Percentiles rank a stretch among this genome's conserved stretches.
These are phyloP conservation scores for Neosilurus mollespiculum DNA, from an alignment of 2,797 vertebrate species.

Conservation along the genomic window DNA sequence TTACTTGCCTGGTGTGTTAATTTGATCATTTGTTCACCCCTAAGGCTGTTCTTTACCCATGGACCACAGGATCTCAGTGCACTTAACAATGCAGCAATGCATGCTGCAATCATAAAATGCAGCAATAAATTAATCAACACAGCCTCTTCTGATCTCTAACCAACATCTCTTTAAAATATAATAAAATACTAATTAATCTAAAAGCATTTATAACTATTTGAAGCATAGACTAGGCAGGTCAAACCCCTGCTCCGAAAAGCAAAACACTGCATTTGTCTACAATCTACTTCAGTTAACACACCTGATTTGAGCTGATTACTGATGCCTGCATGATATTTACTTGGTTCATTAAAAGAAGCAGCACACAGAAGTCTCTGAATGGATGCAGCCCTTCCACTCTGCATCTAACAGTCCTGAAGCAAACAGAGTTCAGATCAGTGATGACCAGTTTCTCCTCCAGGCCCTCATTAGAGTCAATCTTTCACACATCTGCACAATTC, in stretches of 20 bases:
- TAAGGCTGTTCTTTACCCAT: neutral
- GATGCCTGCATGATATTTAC: neutral
- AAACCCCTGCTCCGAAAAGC: too few species aligned
- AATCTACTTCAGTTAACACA: neutral
- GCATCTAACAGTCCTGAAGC: neutral
- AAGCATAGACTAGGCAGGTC: neutral
- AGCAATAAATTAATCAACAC: neutral
- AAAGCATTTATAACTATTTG: neutral
- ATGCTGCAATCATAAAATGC: neutral
- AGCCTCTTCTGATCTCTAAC: neutral
- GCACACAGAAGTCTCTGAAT: neutral
- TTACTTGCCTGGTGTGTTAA: neutral
- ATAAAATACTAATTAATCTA: neutral
- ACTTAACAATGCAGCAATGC: neutral
- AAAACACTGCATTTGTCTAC: neutral
- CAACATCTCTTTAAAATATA: neutral
- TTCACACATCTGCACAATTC: constrained; percentile 20
- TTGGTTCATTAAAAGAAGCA: neutral
- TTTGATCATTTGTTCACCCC: neutral
- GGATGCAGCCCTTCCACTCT: neutral
- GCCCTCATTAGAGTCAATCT: constrained; percentile 13
- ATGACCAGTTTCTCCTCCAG: neutral
- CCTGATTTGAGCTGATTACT: neutral
- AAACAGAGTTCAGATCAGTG: neutral
- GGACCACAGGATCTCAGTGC: too few species aligned